These are phyloP conservation scores for Cryptus viduatorius DNA, from an alignment of 2,888 invertebrate species.

Conservation along the genomic window DNA sequence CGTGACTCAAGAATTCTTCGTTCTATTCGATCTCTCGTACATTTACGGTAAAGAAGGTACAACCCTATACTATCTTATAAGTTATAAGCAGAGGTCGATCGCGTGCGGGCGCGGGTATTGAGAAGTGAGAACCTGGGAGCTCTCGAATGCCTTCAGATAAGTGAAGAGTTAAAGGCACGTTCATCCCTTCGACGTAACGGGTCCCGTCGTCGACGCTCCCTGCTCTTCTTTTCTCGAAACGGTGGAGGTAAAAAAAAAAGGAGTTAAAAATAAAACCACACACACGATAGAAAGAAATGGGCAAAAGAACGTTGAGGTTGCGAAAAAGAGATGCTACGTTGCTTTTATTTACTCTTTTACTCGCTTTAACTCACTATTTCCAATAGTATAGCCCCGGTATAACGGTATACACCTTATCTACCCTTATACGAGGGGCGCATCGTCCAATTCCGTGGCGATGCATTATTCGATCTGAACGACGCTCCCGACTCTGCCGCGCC, in stretches of 20 bases:
- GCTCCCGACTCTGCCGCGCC: slow-evolving; percentile 45
- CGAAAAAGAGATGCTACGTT: neutral
- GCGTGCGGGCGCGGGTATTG: slow-evolving; percentile 13
- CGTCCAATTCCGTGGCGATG: slow-evolving; percentile 61
- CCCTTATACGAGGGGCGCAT: slow-evolving; percentile 48
- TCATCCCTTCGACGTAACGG: slow-evolving; percentile 47
- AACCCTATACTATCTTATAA: slow-evolving; percentile 12
- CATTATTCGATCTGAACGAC: slow-evolving; percentile 58
- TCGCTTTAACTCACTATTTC: slow-evolving; percentile 31
- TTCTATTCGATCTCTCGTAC: neutral
- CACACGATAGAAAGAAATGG: neutral
- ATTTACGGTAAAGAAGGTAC: neutral
- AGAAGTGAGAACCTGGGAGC: slow-evolving; percentile 9
- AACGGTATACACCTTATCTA: slow-evolving; percentile 54
- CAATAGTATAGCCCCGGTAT: slow-evolving; percentile 14
- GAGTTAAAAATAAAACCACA: neutral
- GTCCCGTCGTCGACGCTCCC: slow-evolving; percentile 28
- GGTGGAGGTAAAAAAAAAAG: neutral
- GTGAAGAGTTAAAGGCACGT: slow-evolving; percentile 51
- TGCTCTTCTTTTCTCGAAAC: neutral
- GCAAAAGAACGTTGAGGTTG: neutral
- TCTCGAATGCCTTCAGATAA: slow-evolving; percentile 35
- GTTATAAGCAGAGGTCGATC: slow-evolving; percentile 35
- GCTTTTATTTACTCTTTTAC: slow-evolving; percentile 51
- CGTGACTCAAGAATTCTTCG: slow-evolving; percentile 13